Conservation (phyloP, 2,888 invertebrate genomes). For the Hypolimnas misippus region DNA sequence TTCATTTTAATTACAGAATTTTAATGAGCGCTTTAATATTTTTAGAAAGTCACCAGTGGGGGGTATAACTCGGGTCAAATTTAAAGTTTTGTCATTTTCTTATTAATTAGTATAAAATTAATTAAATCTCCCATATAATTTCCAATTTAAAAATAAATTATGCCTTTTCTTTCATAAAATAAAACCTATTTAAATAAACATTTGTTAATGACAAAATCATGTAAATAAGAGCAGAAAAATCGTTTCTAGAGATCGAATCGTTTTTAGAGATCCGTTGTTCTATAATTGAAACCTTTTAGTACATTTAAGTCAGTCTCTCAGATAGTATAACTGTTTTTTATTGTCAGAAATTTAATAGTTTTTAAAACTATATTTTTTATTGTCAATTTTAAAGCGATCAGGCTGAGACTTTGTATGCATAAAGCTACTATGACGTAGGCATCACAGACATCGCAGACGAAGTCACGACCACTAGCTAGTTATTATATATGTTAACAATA, state of each 20-base stretch:
- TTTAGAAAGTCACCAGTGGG: constrained; percentile 20
- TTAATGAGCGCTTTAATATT: constrained; percentile 21
- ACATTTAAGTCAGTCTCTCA: too few species aligned
- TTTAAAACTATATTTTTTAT: too few species aligned
- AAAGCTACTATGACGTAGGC: too few species aligned
- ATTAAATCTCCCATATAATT: constrained; percentile 16
- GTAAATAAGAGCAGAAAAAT: constrained; percentile 10
- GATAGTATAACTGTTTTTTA: too few species aligned
- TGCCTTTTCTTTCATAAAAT: background rate
- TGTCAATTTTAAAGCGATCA: too few species aligned
- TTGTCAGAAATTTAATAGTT: too few species aligned
- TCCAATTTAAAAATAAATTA: constrained; percentile 9
- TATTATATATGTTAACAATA: too few species aligned
- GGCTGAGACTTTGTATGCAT: too few species aligned
- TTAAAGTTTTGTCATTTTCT: constrained; percentile 14
- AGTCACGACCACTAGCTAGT: too few species aligned
- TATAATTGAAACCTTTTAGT: background rate
- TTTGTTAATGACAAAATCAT: constrained; percentile 11
- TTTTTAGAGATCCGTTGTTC: background rate
- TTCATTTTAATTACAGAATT: constrained; percentile 13
- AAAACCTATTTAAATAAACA: background rate
- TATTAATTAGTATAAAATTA: constrained; percentile 23
- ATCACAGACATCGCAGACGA: too few species aligned
- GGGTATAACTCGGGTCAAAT: constrained; percentile 15
- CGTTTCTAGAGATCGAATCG: background rate